These are phyloP conservation scores for Laothoe populi DNA, from an alignment of 2,888 invertebrate species.

Conservation along the genomic window DNA sequence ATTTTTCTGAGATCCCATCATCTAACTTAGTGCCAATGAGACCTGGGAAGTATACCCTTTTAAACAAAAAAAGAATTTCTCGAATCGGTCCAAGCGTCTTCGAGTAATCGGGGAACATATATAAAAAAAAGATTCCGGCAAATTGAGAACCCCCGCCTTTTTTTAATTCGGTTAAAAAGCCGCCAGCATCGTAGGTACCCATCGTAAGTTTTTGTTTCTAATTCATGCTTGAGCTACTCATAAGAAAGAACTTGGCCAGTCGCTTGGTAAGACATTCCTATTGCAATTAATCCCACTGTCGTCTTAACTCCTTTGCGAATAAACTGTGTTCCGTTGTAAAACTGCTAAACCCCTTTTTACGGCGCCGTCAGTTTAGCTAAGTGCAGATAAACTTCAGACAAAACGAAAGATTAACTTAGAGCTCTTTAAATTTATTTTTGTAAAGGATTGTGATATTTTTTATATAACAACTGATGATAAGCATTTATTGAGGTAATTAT, in stretches of 20 bases:
- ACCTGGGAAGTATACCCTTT: too few species aligned
- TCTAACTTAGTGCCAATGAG: too few species aligned
- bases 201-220: too few species aligned
- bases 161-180: too few species aligned
- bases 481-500: not conserved
- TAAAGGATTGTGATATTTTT: slow-evolving; percentile 20
- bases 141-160: too few species aligned
- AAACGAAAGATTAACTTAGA: slow-evolving; percentile 54
- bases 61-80: too few species aligned
- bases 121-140: too few species aligned
- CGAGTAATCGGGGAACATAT: too few species aligned
- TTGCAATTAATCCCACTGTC: slow-evolving; percentile 58
- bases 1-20: too few species aligned
- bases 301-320: slow-evolving; percentile 63
- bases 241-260: not conserved
- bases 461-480: not conserved
- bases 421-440: slow-evolving; percentile 31
- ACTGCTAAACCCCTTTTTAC: slow-evolving; percentile 57
- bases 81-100: too few species aligned
- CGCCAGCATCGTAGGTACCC: too few species aligned
- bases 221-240: too few species aligned
- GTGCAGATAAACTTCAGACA: slow-evolving; percentile 52
- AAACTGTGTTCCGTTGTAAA: slow-evolving; percentile 52
- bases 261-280: slow-evolving; percentile 29
- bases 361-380: slow-evolving; percentile 45